Base-by-base conservation (phyloP, 92 coral and sea anemone genomes). In the Phenganax marumi region DNA sequence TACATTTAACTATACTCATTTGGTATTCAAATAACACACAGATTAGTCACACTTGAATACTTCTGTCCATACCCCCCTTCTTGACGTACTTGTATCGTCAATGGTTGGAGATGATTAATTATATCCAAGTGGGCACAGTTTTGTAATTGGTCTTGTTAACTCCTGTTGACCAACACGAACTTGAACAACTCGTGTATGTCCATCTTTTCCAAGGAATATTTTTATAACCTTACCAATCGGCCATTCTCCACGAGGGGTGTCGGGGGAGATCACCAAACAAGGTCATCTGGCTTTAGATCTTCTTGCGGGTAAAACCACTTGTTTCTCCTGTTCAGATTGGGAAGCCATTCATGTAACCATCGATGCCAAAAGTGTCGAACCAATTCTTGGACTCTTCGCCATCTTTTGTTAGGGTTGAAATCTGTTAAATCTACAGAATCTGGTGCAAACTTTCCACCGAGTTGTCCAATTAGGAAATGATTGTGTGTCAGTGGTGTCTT, bases 401-500 rank as follows among this genome's bases (percentile, higher is more conserved):
- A 88, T 47, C 80, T 75, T 54, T 66, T 88, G 6, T 84, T 23
- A 3, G 64, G 90, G 76, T 79, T 83, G 62, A 85, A 76, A 7
- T 80, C 12, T 50, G 90, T 84, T 7, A 49, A 39, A 57, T 90
- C 90, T 19, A 90, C 90, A 10, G 43, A 22, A 9, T 76, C 81
- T 61, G 90, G 92, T 12, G 86, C 88, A 60, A 90, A 52, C 75
- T 90, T 85, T 26, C 92, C 92, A 23, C 92, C 90, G 84, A 87
- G 80, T 8, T 86, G 90, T 7, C 92, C 87, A 63, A 90, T 90
- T 23, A 87, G 72, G 60, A 90, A 87, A 68, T 90, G 90, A 62
- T 84, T 90, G 0, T 86, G 92, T 14, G 88, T 87, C 55, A 90
- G 72, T 4, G 85, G 88, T 7, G 73, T 58, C n/a, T 90, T 85